Percentiles rank a stretch among this genome's conserved stretches.
Evolutionary conservation across 2,797 vertebrate genomes (phyloP).

Genomic region (Bovichtus diacanthus): DNA sequence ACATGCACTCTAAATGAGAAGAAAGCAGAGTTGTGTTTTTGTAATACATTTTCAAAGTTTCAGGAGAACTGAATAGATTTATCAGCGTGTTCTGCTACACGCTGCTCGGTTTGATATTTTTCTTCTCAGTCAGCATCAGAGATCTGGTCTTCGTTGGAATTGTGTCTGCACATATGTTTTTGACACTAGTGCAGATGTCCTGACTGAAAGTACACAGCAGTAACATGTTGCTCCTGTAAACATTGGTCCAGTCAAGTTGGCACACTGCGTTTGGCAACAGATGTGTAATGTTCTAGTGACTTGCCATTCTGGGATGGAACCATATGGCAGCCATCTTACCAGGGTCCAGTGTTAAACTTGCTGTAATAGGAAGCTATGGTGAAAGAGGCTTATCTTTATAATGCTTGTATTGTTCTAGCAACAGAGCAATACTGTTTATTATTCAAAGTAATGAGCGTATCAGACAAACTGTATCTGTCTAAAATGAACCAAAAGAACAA

Average conservation of each 20-base stretch:
- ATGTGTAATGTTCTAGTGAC: too few species aligned
- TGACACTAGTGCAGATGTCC: neutral
- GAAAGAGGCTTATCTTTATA: too few species aligned
- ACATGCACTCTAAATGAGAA: conserved; percentile 1
- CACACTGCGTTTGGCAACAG: neutral
- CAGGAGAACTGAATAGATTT: neutral
- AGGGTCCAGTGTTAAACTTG: too few species aligned
- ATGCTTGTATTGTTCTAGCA: too few species aligned
- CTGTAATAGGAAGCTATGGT: too few species aligned
- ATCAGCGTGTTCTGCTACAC: neutral
- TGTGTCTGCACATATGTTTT: conserved; percentile 1
- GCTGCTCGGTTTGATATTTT: neutral
- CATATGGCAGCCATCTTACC: too few species aligned
- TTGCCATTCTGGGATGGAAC: too few species aligned
- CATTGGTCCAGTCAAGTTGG: neutral
- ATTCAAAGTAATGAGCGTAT: too few species aligned
- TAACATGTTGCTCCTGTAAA: conserved; percentile 41
- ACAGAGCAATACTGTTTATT: too few species aligned
- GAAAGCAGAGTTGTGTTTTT: conserved; percentile 1
- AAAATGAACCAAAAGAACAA: too few species aligned
- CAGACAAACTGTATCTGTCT: too few species aligned
- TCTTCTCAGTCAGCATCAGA: neutral
- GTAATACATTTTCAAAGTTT: conserved; percentile 1
- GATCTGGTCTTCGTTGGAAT: neutral
- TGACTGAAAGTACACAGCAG: conserved; percentile 4